A percentile compares a stretch with the other conserved stretches of the same genome.
phyloP scores from a whole-genome alignment of 2,888 invertebrate species.

The Phengaris arion region DNA sequence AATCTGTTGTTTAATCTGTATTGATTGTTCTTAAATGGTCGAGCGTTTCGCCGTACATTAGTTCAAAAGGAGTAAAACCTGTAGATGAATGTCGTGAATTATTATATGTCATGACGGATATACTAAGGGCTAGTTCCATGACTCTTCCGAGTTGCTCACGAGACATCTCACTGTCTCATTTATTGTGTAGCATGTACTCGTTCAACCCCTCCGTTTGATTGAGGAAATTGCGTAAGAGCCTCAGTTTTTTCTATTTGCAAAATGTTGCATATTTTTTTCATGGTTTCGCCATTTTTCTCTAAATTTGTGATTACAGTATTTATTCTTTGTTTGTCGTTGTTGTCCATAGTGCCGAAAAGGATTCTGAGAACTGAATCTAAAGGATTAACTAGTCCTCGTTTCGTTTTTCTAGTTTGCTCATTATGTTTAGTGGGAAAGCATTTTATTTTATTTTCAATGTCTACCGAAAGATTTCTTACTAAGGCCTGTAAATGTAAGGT shows the following conservation, averaged over 20 bases:
- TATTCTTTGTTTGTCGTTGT: too few species aligned
- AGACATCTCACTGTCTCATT: conserved; percentile 27
- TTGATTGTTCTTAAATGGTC: conserved; percentile 23
- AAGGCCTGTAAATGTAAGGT: too few species aligned
- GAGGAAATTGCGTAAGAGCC: conserved; percentile 25
- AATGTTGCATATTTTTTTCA: conserved; percentile 5
- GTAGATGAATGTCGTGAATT: conserved; percentile 21
- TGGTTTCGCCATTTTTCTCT: too few species aligned
- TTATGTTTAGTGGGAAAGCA: too few species aligned
- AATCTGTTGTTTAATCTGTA: background rate
- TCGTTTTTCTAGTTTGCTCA: too few species aligned
- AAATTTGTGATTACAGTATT: too few species aligned
- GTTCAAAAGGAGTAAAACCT: conserved; percentile 25
- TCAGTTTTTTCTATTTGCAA: conserved; percentile 26
- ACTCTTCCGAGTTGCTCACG: background rate
- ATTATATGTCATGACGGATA: conserved; percentile 22
- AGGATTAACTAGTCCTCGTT: too few species aligned
- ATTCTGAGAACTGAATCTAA: too few species aligned
- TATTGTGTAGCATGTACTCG: conserved; percentile 25
- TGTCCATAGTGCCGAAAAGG: too few species aligned
- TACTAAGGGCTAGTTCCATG: background rate
- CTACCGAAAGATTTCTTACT: too few species aligned
- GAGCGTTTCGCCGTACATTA: conserved; percentile 24
- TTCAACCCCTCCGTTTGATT: conserved; percentile 27
- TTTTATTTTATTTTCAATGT: too few species aligned